A percentile compares a stretch with the other conserved stretches of the same genome.
phyloP scores from a whole-genome alignment of 2,113 vertebrate species.

The Scatophagus argus region DNA sequence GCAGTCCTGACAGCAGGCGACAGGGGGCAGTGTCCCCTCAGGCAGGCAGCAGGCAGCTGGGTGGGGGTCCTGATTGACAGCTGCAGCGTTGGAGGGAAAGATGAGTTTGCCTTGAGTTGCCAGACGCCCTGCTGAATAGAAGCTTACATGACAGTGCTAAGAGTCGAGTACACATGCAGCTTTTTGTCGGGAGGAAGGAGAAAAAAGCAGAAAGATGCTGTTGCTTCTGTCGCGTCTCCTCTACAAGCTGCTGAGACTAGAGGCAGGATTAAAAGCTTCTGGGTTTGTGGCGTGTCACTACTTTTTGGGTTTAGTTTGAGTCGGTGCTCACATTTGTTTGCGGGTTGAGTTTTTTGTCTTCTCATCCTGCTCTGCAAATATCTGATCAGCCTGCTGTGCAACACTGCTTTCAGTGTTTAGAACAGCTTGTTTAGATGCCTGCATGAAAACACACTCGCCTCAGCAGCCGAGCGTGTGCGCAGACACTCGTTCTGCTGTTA shows the following conservation, averaged over 20 bases:
- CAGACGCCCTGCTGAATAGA: slow-evolving; percentile 44
- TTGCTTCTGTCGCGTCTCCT: slow-evolving; percentile 41
- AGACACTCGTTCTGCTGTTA: no score
- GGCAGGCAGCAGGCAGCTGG: slow-evolving; percentile 8
- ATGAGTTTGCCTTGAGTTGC: slow-evolving; percentile 44
- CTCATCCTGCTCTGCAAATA: slow-evolving; percentile 40
- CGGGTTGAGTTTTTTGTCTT: slow-evolving; percentile 4
- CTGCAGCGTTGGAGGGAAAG: slow-evolving; percentile 12
- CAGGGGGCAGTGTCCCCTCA: slow-evolving; percentile 58
- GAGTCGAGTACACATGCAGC: slow-evolving; percentile 51
- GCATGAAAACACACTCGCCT: no score
- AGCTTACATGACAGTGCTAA: slow-evolving; percentile 20
- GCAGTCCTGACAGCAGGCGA: slow-evolving; percentile 49
- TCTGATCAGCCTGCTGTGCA: slow-evolving; percentile 18
- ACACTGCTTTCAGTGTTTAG: neutral
- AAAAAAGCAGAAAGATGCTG: slow-evolving; percentile 7
- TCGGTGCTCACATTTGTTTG: slow-evolving; percentile 1
- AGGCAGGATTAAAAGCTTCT: slow-evolving; percentile 54
- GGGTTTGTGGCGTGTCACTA: slow-evolving; percentile 41
- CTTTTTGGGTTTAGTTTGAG: slow-evolving; percentile 41
- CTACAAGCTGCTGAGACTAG: slow-evolving; percentile 48
- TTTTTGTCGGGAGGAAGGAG: slow-evolving; percentile 25
- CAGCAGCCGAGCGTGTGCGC: neutral
- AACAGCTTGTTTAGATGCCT: no score
- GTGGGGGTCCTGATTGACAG: slow-evolving; percentile 60